Evolutionary conservation across 1,140 invertebrate species (phyloP), one percentile per base, ranked within the genome.

Genomic region (Hermetia illucens): DNA sequence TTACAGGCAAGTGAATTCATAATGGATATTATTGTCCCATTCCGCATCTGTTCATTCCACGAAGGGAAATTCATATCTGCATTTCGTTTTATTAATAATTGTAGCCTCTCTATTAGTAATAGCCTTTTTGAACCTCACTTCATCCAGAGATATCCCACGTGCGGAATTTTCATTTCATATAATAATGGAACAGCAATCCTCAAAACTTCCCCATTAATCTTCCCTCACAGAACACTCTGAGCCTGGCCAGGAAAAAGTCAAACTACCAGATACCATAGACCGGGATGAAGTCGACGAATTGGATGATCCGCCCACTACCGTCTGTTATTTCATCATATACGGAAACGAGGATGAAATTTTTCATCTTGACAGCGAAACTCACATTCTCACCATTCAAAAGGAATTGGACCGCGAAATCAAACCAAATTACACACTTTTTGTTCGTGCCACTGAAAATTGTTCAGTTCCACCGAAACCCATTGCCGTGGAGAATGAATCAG

Each of bases 361-460:
- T 50, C 58, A 69, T 29, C 55, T 93, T 10, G 76, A 91, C 49
- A 73, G 73, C 16, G 69, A 76, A 31, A 73, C 73, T 3, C 85
- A 91, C 52, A 79, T 61, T 8, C 38, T 59, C 10, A 55, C 38
- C 3, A 42, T 51, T 17, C 50, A 55, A 22, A 64, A 64, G 33
- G 63, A 66, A 44, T 55, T 93, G 21, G 87, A 94, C 52, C 67
- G 89, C 34, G 90, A 94, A 64, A 45, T 70, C 25, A 63, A 69
- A 44, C 66, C 72, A 1, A 70, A 72, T 39, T 79, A 91, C 58
- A 63, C 71, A 1, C 56, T 93, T 1, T 66, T 83, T 21, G 64
- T 93, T 2, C 76, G 84, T 56, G 88, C 88, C 0, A 80, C 80
- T 0, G 86, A 92, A 58, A 80, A 89, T 53, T 94, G 88, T 53